Evolutionary conservation across 2,113 vertebrate species (phyloP), one percentile per base, ranked within the genome.

Genomic region (Onychostruthus taczanowskii): DNA sequence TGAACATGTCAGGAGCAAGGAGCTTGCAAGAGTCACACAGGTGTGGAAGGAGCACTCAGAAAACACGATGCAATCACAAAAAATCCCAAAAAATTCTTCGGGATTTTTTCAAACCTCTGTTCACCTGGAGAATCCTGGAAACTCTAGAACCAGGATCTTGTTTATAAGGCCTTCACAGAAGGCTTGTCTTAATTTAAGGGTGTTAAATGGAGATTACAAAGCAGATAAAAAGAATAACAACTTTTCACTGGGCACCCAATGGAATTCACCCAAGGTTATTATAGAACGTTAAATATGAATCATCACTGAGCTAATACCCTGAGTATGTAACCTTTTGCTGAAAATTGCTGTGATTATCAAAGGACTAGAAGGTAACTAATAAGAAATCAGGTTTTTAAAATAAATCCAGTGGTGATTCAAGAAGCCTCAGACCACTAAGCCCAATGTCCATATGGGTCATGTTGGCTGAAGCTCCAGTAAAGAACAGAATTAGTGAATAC

Each of bases 361-460:
- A 96, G 89, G 76, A 77, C 89, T 84, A 52, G 56, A 70, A 74
- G 47, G 80, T 50, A 95, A 89, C 91, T 87, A 90, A 50, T 59
- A 81, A 84, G 55, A 90, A 97, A 90, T 49, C 16, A 30, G 62
- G 15, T 44, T 94, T 80, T 80, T 80, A 55, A 77, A 89, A 55
- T 37, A 89, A 93, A 93, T 74, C 83, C 86, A 77, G 33, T 21
- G 10, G 75, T 0, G 0, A 83, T 49, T 94, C 43, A 33, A 53
- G 50, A 77, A 86, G 83, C 41, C 75, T 69, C 88, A 67, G 79
- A 49, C 64, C 74, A 24, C 55, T 76, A 92, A 95, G 72, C 74
- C 79, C 24, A 74, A 55, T 58, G 90, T 83, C 83, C 76, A 80
- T 41, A 86, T 5, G 30, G 77, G 84, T 62, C 68, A 50, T 2